These are phyloP conservation scores for Spialia ferax DNA, from an alignment of 2,888 invertebrate genomes.

Conservation along the genomic window DNA sequence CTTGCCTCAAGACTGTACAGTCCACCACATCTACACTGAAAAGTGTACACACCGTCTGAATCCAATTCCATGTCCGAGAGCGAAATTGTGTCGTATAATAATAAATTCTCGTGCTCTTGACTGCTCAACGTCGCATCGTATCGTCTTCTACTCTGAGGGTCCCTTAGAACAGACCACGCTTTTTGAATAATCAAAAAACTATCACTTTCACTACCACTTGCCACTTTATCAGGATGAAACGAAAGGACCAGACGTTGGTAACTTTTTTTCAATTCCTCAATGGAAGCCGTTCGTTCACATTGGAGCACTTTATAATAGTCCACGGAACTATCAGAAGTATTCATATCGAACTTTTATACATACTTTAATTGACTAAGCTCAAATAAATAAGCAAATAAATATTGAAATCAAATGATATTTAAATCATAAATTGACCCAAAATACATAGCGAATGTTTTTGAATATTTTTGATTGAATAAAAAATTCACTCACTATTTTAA, in stretches of 20 bases:
- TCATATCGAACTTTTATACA: background rate
- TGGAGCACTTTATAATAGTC: slow-evolving; percentile 86
- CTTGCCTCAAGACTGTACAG: slow-evolving; percentile 75
- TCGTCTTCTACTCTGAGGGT: slow-evolving; percentile 86
- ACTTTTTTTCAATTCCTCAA: slow-evolving; percentile 87
- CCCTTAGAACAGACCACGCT: slow-evolving; percentile 90
- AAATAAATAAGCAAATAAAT: background rate
- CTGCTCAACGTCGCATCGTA: slow-evolving; percentile 89
- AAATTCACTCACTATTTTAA: no score
- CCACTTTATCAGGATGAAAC: slow-evolving; percentile 88
- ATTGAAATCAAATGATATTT: no score
- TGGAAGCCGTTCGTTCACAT: slow-evolving; percentile 81
- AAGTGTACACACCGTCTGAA: slow-evolving; percentile 70
- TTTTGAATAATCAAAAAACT: slow-evolving; percentile 84
- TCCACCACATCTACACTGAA: slow-evolving; percentile 91
- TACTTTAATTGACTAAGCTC: background rate
- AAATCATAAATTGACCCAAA: no score
- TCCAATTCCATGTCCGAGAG: slow-evolving; percentile 78
- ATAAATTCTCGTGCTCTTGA: slow-evolving; percentile 83
- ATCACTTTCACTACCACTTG: slow-evolving; percentile 52
- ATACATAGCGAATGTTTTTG: no score
- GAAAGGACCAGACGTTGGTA: slow-evolving; percentile 86
- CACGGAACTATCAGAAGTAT: slow-evolving; percentile 41
- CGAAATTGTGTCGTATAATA: slow-evolving; percentile 87
- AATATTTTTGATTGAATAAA: no score